Conservation (phyloP, 2,113 vertebrate genomes). For the Lamprotornis superbus region DNA sequence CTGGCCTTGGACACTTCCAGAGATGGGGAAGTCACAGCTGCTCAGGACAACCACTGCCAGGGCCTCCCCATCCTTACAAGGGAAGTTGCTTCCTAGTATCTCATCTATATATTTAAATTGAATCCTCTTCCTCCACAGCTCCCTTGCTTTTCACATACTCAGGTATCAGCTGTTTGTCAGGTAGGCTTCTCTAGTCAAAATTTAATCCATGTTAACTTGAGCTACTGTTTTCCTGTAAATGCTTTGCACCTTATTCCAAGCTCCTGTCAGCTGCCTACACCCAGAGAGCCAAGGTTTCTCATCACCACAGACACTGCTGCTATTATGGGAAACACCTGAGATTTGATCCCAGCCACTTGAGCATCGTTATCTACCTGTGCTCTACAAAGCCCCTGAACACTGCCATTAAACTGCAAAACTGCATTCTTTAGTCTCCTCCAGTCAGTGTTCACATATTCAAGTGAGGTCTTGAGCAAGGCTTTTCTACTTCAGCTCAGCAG, state of each 20-base stretch:
- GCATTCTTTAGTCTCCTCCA: neutral
- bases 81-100: neutral
- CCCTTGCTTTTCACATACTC: neutral
- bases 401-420: neutral
- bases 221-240: neutral
- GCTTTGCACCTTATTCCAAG: neutral
- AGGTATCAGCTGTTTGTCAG: neutral
- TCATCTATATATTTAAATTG: neutral
- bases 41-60: neutral
- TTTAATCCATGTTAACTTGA: neutral
- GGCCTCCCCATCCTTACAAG: rapidly evolving
- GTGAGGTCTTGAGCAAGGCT: neutral
- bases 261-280: neutral
- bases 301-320: neutral
- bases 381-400: neutral
- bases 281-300: neutral
- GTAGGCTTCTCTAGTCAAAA: neutral
- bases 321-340: neutral
- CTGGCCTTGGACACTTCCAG: neutral
- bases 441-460: neutral
- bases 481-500: neutral
- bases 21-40: neutral
- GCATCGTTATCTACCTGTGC: neutral
- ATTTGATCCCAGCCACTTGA: neutral
- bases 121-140: neutral